A percentile compares a stretch with the other conserved stretches of the same genome.
Evolutionary conservation across 2,888 invertebrate genomes (phyloP).

Genomic region (Pristionchus exspectatus): DNA sequence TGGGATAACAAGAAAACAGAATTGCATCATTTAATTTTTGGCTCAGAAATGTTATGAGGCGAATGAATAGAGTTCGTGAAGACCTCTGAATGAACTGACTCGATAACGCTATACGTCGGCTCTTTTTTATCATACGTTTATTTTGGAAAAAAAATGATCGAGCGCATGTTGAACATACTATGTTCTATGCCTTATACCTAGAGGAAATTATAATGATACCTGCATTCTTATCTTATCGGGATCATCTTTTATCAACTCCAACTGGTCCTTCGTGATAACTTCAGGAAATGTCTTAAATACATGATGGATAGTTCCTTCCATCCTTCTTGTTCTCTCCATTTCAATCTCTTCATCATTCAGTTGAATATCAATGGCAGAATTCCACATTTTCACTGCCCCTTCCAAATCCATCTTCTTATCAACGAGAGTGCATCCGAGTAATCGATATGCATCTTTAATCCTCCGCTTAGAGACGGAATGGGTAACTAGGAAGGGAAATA

Average conservation of each 20-base stretch:
- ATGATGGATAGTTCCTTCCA: not conserved
- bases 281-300: conserved; percentile 93
- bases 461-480: conserved; percentile 48
- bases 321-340: not conserved
- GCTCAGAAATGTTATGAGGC: too few species aligned
- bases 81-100: too few species aligned
- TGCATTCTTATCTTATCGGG: conserved; percentile 97
- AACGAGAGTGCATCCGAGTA: conserved; percentile 65
- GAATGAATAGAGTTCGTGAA: too few species aligned
- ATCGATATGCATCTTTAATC: conserved; percentile 65
- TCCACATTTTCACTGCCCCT: conserved; percentile 84
- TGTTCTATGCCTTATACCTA: too few species aligned
- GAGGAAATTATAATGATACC: conserved; percentile 47
- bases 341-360: not conserved
- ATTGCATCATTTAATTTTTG: too few species aligned
- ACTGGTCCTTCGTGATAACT: conserved; percentile 87
- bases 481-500: conserved; percentile 35
- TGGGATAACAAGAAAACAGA: too few species aligned
- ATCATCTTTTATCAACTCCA: conserved; percentile 91
- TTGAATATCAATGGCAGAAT: conserved; percentile 56
- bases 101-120: too few species aligned
- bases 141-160: too few species aligned
- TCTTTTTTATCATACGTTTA: too few species aligned
- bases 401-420: conserved; percentile 68
- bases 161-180: too few species aligned